A percentile compares a stretch with the other conserved stretches of the same genome.
phyloP scores from a whole-genome alignment of 2,888 invertebrate genomes.

The Drosophila lacicola region DNA sequence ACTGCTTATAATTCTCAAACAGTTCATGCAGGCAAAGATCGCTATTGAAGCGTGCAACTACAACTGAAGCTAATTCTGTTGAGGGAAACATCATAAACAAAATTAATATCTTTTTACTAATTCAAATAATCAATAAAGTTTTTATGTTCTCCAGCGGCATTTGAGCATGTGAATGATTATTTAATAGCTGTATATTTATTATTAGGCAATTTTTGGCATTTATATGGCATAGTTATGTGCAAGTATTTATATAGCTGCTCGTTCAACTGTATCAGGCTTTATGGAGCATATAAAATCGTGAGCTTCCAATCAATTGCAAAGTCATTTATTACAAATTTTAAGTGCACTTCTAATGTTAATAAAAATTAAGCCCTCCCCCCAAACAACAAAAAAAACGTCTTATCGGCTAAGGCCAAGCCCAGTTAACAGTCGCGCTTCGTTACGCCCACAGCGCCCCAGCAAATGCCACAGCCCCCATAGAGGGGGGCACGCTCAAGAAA shows the following conservation, averaged over 20 bases:
- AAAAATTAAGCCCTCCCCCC: conserved; percentile 65
- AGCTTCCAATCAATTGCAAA: conserved; percentile 75
- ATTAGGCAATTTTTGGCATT: conserved; percentile 9
- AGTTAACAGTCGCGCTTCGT: conserved; percentile 52
- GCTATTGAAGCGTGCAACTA: neutral
- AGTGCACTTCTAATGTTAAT: conserved; percentile 73
- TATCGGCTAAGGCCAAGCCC: conserved; percentile 60
- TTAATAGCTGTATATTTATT: conserved; percentile 14
- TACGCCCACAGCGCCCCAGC: conserved; percentile 4
- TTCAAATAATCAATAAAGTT: conserved; percentile 32
- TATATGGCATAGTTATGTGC: conserved; percentile 33
- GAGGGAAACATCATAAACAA: conserved; percentile 12
- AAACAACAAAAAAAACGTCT: conserved; percentile 58
- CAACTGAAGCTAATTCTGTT: neutral
- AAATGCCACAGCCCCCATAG: neutral
- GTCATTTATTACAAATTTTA: conserved; percentile 80
- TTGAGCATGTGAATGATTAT: conserved; percentile 19
- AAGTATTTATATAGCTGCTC: conserved; percentile 16
- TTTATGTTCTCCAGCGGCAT: conserved; percentile 27
- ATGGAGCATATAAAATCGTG: conserved; percentile 55
- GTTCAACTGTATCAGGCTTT: conserved; percentile 50
- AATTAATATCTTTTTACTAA: conserved; percentile 23
- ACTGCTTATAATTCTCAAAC: neutral
- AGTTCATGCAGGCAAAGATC: neutral
- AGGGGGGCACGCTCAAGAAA: conserved; percentile 12